phyloP scores from a whole-genome alignment of 2,113 vertebrate species.

The Oncorhynchus tshawytscha region DNA sequence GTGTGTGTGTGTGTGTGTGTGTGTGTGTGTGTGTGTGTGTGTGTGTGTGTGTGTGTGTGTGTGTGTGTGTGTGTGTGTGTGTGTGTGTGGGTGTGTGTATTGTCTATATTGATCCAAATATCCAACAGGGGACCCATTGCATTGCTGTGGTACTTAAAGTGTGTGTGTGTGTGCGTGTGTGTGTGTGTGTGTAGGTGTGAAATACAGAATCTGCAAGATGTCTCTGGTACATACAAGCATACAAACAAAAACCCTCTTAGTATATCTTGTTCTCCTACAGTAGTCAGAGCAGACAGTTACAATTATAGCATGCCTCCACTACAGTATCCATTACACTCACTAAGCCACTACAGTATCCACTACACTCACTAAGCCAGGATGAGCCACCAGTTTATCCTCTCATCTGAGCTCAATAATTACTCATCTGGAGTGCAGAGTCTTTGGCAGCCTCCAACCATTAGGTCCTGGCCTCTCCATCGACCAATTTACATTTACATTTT shows the following conservation, averaged over 20 bases:
- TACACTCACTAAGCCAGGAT: conserved; percentile 31
- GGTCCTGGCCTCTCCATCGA: conserved; percentile 62
- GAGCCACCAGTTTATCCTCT: conserved; percentile 36
- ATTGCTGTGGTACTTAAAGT: conserved; percentile 59
- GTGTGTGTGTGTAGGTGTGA: background rate
- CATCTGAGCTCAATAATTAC: conserved; percentile 76
- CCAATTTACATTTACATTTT: conserved; percentile 59
- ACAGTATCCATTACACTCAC: conserved; percentile 15
- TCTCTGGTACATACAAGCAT: too few species aligned
- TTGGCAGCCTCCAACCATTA: conserved; percentile 63
- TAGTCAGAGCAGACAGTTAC: background rate
- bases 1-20: conserved; percentile 52
- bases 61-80: background rate
- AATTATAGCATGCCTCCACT: conserved; percentile 4
- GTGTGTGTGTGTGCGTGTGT: background rate
- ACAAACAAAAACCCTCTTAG: too few species aligned
- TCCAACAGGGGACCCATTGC: conserved; percentile 67
- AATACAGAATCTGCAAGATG: too few species aligned
- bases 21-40: conserved; percentile 38
- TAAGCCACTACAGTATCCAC: conserved; percentile 28
- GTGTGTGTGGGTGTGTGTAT: conserved; percentile 25
- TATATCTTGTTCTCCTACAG: background rate
- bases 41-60: conserved; percentile 22
- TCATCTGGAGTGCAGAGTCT: conserved; percentile 72
- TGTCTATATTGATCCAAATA: conserved; percentile 59